These are phyloP conservation scores for Redunca redunca DNA, from an alignment of 2,113 vertebrate genomes.

Conservation along the genomic window DNA sequence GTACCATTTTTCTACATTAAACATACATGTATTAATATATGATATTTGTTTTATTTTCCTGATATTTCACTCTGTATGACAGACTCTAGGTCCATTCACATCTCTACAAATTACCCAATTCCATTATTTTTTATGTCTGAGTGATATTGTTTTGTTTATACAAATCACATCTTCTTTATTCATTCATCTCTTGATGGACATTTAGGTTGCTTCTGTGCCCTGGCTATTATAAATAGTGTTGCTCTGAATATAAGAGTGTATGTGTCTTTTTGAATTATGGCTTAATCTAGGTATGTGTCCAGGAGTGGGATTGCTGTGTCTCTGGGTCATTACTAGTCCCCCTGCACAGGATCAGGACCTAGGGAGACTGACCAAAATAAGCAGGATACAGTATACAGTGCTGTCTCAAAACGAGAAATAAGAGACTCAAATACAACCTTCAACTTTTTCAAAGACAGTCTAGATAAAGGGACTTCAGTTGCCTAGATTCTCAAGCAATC, in stretches of 20 bases:
- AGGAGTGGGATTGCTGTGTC: not conserved
- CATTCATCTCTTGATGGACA: not conserved
- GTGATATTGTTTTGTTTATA: not conserved
- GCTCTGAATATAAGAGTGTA: not conserved
- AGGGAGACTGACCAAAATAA: not conserved
- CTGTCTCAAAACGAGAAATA: not conserved
- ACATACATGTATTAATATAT: not conserved
- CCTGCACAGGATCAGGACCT: not conserved
- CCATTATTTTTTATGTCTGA: not conserved
- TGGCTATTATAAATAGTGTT: not conserved
- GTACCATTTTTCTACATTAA: not conserved
- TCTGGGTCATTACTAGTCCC: not conserved
- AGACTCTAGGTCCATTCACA: not conserved
- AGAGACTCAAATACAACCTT: not conserved
- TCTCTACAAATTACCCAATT: not conserved
- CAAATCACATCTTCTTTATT: not conserved
- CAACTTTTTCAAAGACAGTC: not conserved
- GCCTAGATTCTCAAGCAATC: not conserved
- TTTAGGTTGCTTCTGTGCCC: not conserved
- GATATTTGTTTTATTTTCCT: not conserved
- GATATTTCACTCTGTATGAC: not conserved
- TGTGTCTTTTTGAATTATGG: not conserved
- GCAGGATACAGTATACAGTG: accelerated
- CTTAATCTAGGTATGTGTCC: not conserved
- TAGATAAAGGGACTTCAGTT: not conserved